These are phyloP conservation scores for Neopelma chrysocephalum DNA, from an alignment of 2,797 vertebrate genomes.

Conservation along the genomic window DNA sequence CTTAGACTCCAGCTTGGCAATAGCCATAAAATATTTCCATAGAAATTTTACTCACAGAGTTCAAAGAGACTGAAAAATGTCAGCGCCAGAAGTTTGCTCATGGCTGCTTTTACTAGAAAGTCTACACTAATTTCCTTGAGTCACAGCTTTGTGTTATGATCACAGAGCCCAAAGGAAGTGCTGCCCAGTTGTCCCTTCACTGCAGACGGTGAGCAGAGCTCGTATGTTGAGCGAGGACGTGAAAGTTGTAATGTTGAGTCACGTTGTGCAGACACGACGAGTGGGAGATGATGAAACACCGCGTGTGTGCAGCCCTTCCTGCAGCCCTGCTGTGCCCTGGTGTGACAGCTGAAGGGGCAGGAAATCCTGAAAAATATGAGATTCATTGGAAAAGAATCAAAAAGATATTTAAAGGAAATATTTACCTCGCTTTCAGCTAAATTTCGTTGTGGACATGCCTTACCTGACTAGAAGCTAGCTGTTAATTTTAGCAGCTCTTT, in stretches of 20 bases:
- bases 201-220: not conserved
- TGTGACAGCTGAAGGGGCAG: not conserved
- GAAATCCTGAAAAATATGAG: not conserved
- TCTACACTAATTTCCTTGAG: constrained; percentile 14
- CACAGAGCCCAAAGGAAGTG: not conserved
- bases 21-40: not conserved
- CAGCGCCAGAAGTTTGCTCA: not conserved
- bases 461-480: not conserved
- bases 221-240: not conserved
- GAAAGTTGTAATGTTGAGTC: not conserved
- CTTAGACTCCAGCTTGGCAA: not conserved
- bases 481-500: not conserved
- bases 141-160: not conserved
- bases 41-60: not conserved
- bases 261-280: not conserved
- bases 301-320: not conserved
- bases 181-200: not conserved
- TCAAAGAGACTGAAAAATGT: not conserved
- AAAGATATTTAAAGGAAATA: not conserved
- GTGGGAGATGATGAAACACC: not conserved
- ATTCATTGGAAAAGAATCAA: not conserved
- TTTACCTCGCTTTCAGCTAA: not conserved
- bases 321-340: not conserved
- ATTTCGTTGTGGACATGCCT: accelerated
- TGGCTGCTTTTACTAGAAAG: constrained; percentile 59